Conservation (phyloP, 2,888 invertebrate genomes). For the Blastobasis lacticolella region DNA sequence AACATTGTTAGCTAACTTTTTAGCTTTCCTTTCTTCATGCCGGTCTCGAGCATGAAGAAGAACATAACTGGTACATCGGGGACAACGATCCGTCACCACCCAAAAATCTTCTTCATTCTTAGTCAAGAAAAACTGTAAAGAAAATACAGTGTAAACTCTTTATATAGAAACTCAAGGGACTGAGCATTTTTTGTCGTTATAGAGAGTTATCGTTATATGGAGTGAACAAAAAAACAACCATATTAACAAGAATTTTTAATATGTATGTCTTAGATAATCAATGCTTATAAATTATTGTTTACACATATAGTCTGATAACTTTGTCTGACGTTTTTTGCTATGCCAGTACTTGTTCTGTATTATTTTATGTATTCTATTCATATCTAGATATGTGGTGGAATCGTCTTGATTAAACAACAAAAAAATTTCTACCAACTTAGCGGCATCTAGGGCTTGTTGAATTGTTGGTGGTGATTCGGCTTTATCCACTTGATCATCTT, state of each 20-base stretch:
- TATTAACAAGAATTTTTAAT: not conserved
- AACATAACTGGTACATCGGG: no score
- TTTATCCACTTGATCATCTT: not conserved
- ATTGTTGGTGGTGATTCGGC: not conserved
- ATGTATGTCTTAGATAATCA: no score
- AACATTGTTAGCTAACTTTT: no score
- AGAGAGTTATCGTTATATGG: conserved; percentile 2
- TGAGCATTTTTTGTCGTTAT: conserved; percentile 3
- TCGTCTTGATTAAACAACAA: conserved; percentile 8
- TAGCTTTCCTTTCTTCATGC: no score
- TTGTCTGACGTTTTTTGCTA: not conserved
- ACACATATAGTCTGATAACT: no score
- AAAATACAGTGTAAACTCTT: no score
- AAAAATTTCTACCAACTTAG: conserved; percentile 5
- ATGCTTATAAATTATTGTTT: no score
- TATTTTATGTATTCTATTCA: conserved; percentile 7
- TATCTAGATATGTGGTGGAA: conserved; percentile 9
- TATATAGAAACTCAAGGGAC: not conserved
- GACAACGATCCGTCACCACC: no score
- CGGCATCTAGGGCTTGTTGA: conserved; percentile 4
- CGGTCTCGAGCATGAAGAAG: no score
- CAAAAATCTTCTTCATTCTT: no score
- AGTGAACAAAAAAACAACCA: conserved; percentile 4
- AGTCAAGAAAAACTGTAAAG: no score
- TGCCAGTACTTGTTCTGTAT: conserved; percentile 7